A percentile compares a stretch with the other conserved stretches of the same genome.
phyloP scores from a whole-genome alignment of 2,888 invertebrate species.

The Ichneumon xanthorius region DNA sequence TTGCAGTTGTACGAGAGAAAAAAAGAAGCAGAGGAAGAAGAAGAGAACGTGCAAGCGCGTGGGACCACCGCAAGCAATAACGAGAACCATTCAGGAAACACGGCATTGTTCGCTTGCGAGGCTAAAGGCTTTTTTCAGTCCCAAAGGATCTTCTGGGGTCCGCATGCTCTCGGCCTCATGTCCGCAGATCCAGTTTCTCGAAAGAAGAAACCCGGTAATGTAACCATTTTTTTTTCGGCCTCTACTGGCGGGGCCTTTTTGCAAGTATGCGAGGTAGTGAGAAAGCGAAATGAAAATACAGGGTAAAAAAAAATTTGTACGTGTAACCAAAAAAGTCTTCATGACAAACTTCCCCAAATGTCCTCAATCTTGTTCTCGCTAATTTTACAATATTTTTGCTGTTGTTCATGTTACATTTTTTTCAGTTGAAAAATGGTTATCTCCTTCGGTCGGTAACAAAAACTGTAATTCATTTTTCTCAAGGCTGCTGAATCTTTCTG shows the following conservation, averaged over 20 bases:
- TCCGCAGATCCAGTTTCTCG: conserved; percentile 73
- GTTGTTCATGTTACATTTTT: no score
- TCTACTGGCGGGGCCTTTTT: not conserved
- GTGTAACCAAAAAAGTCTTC: no score
- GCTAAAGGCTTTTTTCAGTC: conserved; percentile 31
- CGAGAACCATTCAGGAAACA: conserved; percentile 76
- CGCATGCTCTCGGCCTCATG: conserved; percentile 40
- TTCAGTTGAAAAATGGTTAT: no score
- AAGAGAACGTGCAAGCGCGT: conserved; percentile 46
- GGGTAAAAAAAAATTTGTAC: not conserved
- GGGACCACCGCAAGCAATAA: conserved; percentile 77
- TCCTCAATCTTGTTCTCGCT: no score
- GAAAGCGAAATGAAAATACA: not conserved
- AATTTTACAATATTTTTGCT: no score
- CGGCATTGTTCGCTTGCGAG: conserved; percentile 72
- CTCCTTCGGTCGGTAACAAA: not conserved
- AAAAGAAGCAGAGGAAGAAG: conserved; percentile 7
- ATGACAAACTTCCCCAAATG: no score
- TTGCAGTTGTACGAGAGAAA: conserved; percentile 16
- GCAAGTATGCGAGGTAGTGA: not conserved
- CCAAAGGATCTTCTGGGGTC: conserved; percentile 41
- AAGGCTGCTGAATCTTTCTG: not conserved
- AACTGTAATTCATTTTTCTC: not conserved
- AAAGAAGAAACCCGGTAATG: conserved; percentile 54
- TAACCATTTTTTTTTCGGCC: conserved; percentile 14